Evolutionary conservation across 2,888 invertebrate genomes (phyloP), one percentile per base, ranked within the genome.

Genomic region (Asteroscopus sphinx): DNA sequence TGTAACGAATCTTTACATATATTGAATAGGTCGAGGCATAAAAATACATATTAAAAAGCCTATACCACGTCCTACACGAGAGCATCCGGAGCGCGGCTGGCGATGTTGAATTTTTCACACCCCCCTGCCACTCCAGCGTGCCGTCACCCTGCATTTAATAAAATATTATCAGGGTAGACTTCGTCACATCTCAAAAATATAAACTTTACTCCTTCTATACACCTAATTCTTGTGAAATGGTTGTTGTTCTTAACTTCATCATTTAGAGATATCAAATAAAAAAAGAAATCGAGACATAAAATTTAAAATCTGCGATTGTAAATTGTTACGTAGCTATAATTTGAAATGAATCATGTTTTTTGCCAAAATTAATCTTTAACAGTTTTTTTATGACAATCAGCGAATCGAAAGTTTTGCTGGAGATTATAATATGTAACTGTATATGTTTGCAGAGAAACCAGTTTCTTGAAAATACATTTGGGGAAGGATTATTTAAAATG

Each of bases 41-140:
- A 82, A 86, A 82, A 83, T 87, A 86, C 82, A 84, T 86, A 85
- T 87, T 87, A 85, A 83, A 82, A 82, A 73, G 77, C 68, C 66
- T 81, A 78, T 79, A 76, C 80, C 83, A 81, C 83, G 77, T 83
- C 76, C 78, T 73, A 74, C 77, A 67, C 66, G 77, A 77, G 71
- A 76, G 75, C 68, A 76, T 74, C 74, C 74, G 79, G 76, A 71
- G 76, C 76, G 81, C 80, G 83, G 79, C 76, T 78, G 79, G 76
- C 69, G 55, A 62, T 77, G 79, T 68, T 90, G 87, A 90, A 90
- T 91, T 89, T 91, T 91, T 89, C 88, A 90, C 86, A 83, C 83
- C 81, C 77, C 77, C 72, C 59, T 67, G 64, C 77, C 76, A 60
- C 79, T 73, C 73, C 73, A 73, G 59, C 69, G 66, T 62, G 53